Conservation (phyloP, 1,140 invertebrate genomes). For the Lepidostoma basale region DNA sequence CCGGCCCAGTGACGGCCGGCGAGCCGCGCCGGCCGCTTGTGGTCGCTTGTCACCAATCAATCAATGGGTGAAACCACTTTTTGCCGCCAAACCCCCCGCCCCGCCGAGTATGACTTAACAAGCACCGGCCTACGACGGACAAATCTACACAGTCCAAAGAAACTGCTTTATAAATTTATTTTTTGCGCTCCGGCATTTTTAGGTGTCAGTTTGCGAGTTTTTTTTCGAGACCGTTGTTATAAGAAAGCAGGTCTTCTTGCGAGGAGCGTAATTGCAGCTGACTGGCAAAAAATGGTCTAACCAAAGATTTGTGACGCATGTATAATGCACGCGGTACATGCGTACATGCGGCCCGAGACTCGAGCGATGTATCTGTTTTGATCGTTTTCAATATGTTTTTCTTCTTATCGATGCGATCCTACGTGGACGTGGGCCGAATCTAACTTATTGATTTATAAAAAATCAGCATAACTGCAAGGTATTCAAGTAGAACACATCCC, state of each 20-base stretch:
- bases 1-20: not conserved
- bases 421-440: too few relatives aligned
- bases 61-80: constrained; percentile 46
- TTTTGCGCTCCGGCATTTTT: constrained; percentile 24
- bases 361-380: too few relatives aligned
- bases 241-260: constrained; percentile 18
- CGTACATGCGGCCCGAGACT: too few relatives aligned
- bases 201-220: constrained; percentile 24
- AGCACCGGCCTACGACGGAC: constrained; percentile 22
- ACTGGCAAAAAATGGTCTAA: constrained; percentile 12
- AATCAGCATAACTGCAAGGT: too few relatives aligned
- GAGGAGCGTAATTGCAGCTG: constrained; percentile 10
- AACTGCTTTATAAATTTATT: constrained; percentile 31
- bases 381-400: too few relatives aligned
- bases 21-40: not conserved
- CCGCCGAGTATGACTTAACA: constrained; percentile 41
- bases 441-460: too few relatives aligned
- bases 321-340: too few relatives aligned
- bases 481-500: too few relatives aligned
- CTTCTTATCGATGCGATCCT: too few relatives aligned
- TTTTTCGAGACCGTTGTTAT: constrained; percentile 9
- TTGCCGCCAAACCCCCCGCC: constrained; percentile 33
- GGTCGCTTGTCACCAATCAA: constrained; percentile 45
- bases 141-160: constrained; percentile 28
- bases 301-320: not conserved